Base-by-base conservation (phyloP, 2,797 vertebrate genomes). In the Pseudochaenichthys georgianus region DNA sequence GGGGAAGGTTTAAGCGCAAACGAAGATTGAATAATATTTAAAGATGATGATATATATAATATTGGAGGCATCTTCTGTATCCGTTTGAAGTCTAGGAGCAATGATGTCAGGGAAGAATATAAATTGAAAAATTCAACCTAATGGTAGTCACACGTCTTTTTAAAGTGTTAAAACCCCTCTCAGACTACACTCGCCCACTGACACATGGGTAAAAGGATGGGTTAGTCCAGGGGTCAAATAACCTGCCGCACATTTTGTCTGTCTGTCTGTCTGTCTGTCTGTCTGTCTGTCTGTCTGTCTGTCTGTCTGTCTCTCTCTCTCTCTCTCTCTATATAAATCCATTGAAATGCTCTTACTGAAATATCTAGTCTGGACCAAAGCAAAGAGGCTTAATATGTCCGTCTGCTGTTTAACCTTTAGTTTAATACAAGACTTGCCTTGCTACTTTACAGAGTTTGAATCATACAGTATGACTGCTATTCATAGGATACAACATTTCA, bases 351-450 rank as follows among this genome's bases (percentile, higher is more conserved):
- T 93, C 90, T 91, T 92, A 91, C 38, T 19, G 73, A 88, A 82
- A 78, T 11, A 77, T 86, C 81, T 84, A 31, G 86, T 76, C 87
- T 75, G 74, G 83, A 77, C 64, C 66, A 77, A 74, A 62, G 73
- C 79, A 92, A 90, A 94, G 90, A 84, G 75, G 88, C 87, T 92
- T 94, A 91, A 77, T 91, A 70, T 45, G 86, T 88, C 85, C 86
- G 87, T 63, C 75, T 28, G 17, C 70, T 52, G 69, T 78, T 80
- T 86, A 62, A 88, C 78, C 77, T 88, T 78, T 83, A 66, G 58
- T 66, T 70, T 71, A 70, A 79, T 57, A 31, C 68, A 83, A 73
- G 34, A 55, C 47, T 51, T 48, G 17, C 82, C 3, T 4, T 12
- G 28, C 11, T 21, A 9, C 55, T 71, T 68, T 19, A 61, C 38